Evolutionary conservation across 2,113 vertebrate genomes (phyloP).

Genomic region (Pleuronectes platessa): DNA sequence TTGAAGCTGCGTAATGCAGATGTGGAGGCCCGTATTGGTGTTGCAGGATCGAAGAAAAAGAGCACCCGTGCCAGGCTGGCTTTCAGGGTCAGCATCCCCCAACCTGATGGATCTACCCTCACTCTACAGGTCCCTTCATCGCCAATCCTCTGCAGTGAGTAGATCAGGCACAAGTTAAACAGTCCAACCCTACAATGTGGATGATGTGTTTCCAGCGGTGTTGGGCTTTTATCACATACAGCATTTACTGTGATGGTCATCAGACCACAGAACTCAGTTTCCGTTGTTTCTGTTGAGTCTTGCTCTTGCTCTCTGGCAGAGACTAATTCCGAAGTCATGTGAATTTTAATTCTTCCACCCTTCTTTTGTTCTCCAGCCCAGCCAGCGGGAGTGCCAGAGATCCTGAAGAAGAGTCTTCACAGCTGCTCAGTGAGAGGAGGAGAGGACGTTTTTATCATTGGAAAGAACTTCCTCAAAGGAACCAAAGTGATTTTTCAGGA

Average conservation of each 20-base stretch:
- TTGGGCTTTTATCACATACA: not conserved
- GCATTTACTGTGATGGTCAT: not conserved
- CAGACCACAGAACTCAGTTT: not conserved
- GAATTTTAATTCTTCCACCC: conserved; percentile 15
- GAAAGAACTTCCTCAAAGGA: conserved; percentile 99
- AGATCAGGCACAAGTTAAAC: conserved; percentile 8
- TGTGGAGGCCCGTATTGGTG: conserved; percentile 97
- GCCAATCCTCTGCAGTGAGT: conserved; percentile 98
- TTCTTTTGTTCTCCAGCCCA: conserved; percentile 85
- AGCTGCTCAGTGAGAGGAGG: conserved; percentile 93
- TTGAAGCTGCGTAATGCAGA: conserved; percentile 97
- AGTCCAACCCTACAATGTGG: not conserved
- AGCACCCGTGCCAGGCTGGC: conserved; percentile 97
- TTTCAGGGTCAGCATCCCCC: conserved; percentile 93
- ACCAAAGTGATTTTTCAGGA: conserved; percentile 99
- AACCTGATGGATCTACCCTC: conserved; percentile 90
- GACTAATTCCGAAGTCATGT: conserved; percentile 12
- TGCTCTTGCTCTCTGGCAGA: conserved; percentile 1
- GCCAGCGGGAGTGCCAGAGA: conserved; percentile 97
- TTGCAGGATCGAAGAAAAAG: conserved; percentile 98
- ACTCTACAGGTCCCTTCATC: conserved; percentile 94
- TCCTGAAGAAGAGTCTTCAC: conserved; percentile 98
- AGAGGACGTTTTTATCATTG: conserved; percentile 97
- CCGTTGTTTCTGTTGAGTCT: not conserved
- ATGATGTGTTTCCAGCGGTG: not conserved